A percentile compares a stretch with the other conserved stretches of the same genome.
Evolutionary conservation across 2,797 vertebrate genomes (phyloP).

Genomic region (Myoxocephalus aenaeus): DNA sequence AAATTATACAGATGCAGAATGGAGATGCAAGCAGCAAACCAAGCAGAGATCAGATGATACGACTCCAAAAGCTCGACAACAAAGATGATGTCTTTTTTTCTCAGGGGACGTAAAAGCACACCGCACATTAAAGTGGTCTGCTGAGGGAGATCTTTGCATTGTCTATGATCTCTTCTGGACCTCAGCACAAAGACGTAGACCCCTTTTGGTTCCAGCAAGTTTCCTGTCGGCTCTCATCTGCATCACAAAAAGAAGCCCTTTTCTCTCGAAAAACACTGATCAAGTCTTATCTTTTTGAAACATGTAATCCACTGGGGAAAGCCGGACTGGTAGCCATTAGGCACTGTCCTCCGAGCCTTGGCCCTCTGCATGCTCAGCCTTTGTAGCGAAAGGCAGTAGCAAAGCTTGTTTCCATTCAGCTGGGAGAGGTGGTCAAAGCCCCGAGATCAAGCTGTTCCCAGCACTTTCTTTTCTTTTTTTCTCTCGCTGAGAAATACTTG

Average conservation of each 20-base stretch:
- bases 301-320: slow-evolving; percentile 64
- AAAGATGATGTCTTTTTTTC: background rate
- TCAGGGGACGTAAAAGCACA: slow-evolving; percentile 4
- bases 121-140: slow-evolving; percentile 1
- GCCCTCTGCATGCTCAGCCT: slow-evolving; percentile 55
- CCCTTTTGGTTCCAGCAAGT: slow-evolving; percentile 43
- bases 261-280: slow-evolving; percentile 62
- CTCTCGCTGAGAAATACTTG: slow-evolving; percentile 48
- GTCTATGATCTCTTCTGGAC: slow-evolving; percentile 51
- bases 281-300: slow-evolving; percentile 63
- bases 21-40: background rate
- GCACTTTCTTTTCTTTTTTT: slow-evolving; percentile 24
- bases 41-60: background rate
- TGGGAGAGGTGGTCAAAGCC: slow-evolving; percentile 69
- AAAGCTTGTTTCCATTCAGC: slow-evolving; percentile 67
- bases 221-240: slow-evolving; percentile 71
- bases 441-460: slow-evolving; percentile 66
- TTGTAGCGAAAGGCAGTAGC: slow-evolving; percentile 62
- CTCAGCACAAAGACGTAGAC: slow-evolving; percentile 49
- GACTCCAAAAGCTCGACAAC: background rate
- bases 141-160: background rate
- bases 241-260: slow-evolving; percentile 67
- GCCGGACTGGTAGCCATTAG: slow-evolving; percentile 67
- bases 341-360: slow-evolving; percentile 56
- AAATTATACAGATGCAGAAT: slow-evolving; percentile 22